These are phyloP conservation scores for Drosophila lini DNA, from an alignment of 1,140 invertebrate species.

Conservation along the genomic window DNA sequence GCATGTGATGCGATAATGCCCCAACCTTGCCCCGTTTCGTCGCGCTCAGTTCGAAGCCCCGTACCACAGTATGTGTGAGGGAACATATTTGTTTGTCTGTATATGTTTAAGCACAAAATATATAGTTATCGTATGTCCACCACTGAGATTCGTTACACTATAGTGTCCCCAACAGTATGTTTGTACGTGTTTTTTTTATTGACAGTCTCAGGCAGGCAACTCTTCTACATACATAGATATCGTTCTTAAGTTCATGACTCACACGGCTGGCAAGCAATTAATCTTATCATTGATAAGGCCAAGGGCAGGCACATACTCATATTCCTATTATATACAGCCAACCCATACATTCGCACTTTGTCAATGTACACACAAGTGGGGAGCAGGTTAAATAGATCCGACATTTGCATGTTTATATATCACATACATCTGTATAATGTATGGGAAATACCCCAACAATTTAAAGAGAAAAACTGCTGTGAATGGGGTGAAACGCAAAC, in stretches of 20 bases:
- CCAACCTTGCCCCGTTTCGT: constrained; percentile 72
- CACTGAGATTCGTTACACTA: constrained; percentile 18
- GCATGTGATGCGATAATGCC: constrained; percentile 79
- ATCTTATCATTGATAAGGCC: constrained; percentile 83
- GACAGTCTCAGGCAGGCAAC: constrained; percentile 43
- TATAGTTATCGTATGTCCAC: constrained; percentile 13
- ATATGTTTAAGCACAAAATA: constrained; percentile 12
- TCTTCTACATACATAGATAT: constrained; percentile 21
- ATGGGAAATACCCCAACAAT: constrained; percentile 15
- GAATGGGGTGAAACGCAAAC: constrained; percentile 16
- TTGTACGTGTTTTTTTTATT: constrained; percentile 9
- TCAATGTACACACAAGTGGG: constrained; percentile 50
- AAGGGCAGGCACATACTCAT: constrained; percentile 54
- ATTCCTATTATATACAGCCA: constrained; percentile 21
- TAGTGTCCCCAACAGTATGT: constrained; percentile 7
- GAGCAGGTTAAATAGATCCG: constrained; percentile 37
- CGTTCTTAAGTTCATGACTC: constrained; percentile 44
- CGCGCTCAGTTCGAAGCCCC: constrained; percentile 50
- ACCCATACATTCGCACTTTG: not conserved
- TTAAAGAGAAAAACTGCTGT: not conserved
- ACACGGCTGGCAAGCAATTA: constrained; percentile 59
- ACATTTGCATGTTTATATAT: constrained; percentile 21
- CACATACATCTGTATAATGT: not conserved
- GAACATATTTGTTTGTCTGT: constrained; percentile 16
- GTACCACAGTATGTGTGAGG: constrained; percentile 26